These are phyloP conservation scores for Acridotheres tristis DNA, from an alignment of 2,797 vertebrate species.

Conservation along the genomic window DNA sequence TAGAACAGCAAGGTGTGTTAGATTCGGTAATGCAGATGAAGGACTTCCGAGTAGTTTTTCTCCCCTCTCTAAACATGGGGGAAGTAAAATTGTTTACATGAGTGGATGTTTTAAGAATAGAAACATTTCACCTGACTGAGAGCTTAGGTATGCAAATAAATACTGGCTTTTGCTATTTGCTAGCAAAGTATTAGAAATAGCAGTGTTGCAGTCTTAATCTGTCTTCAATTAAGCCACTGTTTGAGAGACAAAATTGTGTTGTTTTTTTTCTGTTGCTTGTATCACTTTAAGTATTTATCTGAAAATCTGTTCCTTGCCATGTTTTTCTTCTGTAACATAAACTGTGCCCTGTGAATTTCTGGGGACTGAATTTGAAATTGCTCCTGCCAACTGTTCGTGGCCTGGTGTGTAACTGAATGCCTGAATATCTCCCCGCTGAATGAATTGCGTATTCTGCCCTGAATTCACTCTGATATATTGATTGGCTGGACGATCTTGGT, in stretches of 20 bases:
- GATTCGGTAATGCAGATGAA: not conserved
- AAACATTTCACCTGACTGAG: constrained; percentile 29
- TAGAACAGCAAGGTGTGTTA: constrained; percentile 12
- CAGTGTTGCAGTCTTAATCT: constrained; percentile 70
- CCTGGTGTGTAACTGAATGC: constrained; percentile 97
- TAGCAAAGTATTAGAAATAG: constrained; percentile 61
- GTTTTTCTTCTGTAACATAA: constrained; percentile 99
- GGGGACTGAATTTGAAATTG: constrained; percentile 99
- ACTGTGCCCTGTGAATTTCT: constrained; percentile 98
- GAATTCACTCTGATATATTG: constrained; percentile 92
- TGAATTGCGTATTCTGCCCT: constrained; percentile 97
- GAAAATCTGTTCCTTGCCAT: constrained; percentile 99
- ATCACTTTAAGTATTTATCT: constrained; percentile 91
- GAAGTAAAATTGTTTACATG: constrained; percentile 57
- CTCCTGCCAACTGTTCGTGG: constrained; percentile 96
- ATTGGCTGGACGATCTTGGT: constrained; percentile 92
- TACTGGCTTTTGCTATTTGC: not conserved
- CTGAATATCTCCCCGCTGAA: constrained; percentile 98
- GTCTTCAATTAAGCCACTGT: constrained; percentile 70
- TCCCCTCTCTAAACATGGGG: constrained; percentile 18
- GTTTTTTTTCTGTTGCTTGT: constrained; percentile 80
- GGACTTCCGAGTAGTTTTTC: constrained; percentile 27
- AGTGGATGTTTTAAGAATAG: constrained; percentile 41
- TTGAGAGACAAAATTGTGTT: constrained; percentile 76
- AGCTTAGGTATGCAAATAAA: constrained; percentile 28